phyloP scores from a whole-genome alignment of 2,113 vertebrate genomes.

The Channa maculata region DNA sequence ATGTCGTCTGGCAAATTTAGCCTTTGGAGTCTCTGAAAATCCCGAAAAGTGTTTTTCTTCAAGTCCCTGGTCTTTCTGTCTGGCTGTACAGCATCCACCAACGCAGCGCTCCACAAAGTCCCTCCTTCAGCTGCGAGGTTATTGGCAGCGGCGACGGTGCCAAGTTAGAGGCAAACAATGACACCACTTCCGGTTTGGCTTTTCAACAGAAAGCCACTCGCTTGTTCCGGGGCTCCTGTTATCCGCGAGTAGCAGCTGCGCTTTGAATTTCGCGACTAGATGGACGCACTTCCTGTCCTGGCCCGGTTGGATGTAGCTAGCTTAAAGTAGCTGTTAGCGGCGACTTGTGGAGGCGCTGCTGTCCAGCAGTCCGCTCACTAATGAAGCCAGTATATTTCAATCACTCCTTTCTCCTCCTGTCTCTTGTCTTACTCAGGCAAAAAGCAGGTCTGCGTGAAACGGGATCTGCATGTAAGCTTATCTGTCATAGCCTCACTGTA shows the following conservation, averaged over 20 bases:
- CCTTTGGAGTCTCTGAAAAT: constrained; percentile 61
- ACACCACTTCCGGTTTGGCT: background rate
- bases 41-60: constrained; percentile 69
- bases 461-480: too few species aligned
- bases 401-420: too few species aligned
- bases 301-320: background rate
- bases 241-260: fast-evolving
- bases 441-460: too few species aligned
- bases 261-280: constrained; percentile 39
- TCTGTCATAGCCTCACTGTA: too few species aligned
- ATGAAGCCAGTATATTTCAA: too few species aligned
- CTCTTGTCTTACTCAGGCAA: too few species aligned
- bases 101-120: constrained; percentile 70
- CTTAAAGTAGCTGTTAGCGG: background rate
- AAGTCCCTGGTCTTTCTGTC: constrained; percentile 60
- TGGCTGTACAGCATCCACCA: constrained; percentile 66
- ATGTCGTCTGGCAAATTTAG: constrained; percentile 28
- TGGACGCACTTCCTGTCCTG: background rate
- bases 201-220: background rate
- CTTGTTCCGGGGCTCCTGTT: fast-evolving
- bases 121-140: constrained; percentile 74
- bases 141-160: constrained; percentile 53
- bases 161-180: fast-evolving
- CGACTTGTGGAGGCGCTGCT: constrained; percentile 29
- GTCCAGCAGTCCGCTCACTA: too few species aligned